Base-by-base conservation (phyloP, 2,113 vertebrate genomes). In the Percina caprodes region DNA sequence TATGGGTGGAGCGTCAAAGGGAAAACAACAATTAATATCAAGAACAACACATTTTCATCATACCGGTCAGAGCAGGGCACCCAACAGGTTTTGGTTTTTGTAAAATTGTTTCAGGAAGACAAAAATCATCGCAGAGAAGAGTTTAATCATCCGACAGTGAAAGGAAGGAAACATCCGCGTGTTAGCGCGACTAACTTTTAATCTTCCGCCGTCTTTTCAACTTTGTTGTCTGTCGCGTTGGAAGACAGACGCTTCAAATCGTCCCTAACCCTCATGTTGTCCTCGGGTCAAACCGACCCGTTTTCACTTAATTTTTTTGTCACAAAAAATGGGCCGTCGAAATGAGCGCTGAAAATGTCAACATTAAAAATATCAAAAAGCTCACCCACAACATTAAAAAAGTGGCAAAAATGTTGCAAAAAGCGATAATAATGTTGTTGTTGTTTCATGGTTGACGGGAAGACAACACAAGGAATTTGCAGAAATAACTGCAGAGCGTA, bases 61-160 rank as follows among this genome's bases (percentile, higher is more conserved):
- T 68, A 6, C 56, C 75, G 1, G 18, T 46, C 73, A 45, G 85
- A 88, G 79, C 69, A 19, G 82, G 74, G 69, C 72, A 12, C 79
- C 3, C 33, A 35, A 76, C 85, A 80, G 79, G 78, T 63, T 90
- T 90, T 84, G 83, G 81, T 90, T 88, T 88, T 68, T 63, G 59
- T 39, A 83, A 71, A 82, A 80, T 67, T 10, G 23, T 62, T 87
- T 85, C 83, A 90, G 86, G 89, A 93, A 91, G 89, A 90, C 81
- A 78, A 84, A 92, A 90, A 87, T 83, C 89, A 75, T 77, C 52
- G 7, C 11, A 35, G 83, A 86, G 89, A 42, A 2, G 26, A 67
- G 73, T 60, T 76, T 74, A 16, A 73, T 7, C 1, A 42, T 62
- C 51, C 19, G 56, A 84, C 77, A 21, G 3, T 1, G 2, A 8